Percentiles rank a stretch among this genome's conserved stretches.
Evolutionary conservation across 2,888 invertebrate genomes (phyloP).

Genomic region (Holacanthella duospinosa): DNA sequence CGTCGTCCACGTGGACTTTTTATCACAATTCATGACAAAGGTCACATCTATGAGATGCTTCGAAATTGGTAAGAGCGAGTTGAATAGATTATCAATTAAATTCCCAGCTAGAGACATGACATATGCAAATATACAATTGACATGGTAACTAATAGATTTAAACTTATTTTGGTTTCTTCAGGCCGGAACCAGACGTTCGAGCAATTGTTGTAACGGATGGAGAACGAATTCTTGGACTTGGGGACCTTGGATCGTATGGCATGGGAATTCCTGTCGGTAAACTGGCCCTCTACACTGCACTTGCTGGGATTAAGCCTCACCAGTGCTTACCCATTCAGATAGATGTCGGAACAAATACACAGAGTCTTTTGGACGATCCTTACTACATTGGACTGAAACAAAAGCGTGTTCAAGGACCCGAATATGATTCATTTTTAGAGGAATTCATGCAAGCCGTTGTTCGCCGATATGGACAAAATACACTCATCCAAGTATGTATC

Average conservation of each 20-base stretch:
- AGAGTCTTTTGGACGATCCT: constrained; percentile 75
- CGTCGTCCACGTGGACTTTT: constrained; percentile 82
- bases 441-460: constrained; percentile 94
- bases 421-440: constrained; percentile 87
- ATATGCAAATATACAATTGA: background rate
- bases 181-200: constrained; percentile 75
- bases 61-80: constrained; percentile 67
- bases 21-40: constrained; percentile 91
- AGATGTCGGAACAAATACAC: constrained; percentile 86
- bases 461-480: constrained; percentile 70
- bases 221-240: constrained; percentile 94
- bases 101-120: background rate
- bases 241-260: constrained; percentile 92
- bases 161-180: constrained; percentile 41
- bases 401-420: constrained; percentile 66
- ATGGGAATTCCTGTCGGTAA: constrained; percentile 99
- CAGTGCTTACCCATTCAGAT: constrained; percentile 89
- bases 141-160: too few relatives aligned
- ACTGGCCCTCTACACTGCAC: constrained; percentile 87
- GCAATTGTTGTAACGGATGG: constrained; percentile 96
- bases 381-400: constrained; percentile 88
- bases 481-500: constrained; percentile 55
- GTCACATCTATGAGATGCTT: constrained; percentile 84
- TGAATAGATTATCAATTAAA: too few relatives aligned
- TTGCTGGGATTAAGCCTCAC: constrained; percentile 91